Evolutionary conservation across 2,797 vertebrate species (phyloP), one percentile per base, ranked within the genome.

Genomic region (Poeciliopsis paucimaculata): DNA sequence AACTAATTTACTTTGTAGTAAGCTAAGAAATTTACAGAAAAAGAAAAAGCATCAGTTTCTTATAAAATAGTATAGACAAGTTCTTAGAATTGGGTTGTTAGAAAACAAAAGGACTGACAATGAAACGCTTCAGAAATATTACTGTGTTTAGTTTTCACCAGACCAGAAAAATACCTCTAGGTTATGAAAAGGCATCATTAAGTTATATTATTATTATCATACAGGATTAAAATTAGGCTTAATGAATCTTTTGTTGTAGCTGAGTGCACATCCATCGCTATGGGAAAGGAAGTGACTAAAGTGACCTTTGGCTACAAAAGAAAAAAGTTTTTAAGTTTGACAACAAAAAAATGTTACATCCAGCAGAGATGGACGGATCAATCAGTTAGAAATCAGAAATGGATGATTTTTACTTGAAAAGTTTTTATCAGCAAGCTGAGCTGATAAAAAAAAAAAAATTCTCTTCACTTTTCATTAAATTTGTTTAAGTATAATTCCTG

Each of bases 1-100:
- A 73, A 1, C 75, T 49, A 73, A 20, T 13, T 77, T 34, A 20
- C 11, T 47, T 53, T 77, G 36, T 66, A 45, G 49, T 62, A 46
- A 53, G 70, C 18, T 73, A 36, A 70, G 5, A 77, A 72, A 81
- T 78, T 55, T 64, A 77, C 73, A 28, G 57, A 18, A 51, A 75
- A 46, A 85, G 75, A 81, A 34, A 71, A 28, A 77, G 12, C 5
- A 74, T 26, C 45, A 36, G 23, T 57, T 76, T 46, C 15, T 36
- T 26, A 41, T 49, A 51, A 72, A 53, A 64, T 53, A 64, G 9
- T 20, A 75, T 4, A 39, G 64, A 76, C 9, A 72, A 39, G 28
- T 49, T 34, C 26, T 71, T 47, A 6, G 31, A 70, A 36, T 9
- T 36, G 16, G 16, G 62, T 64, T 36, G 34, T 64, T 64, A 36